A percentile compares a stretch with the other conserved stretches of the same genome.
These are phyloP conservation scores for Pedicia rivosa DNA, from an alignment of 2,888 invertebrate species.

Conservation along the genomic window DNA sequence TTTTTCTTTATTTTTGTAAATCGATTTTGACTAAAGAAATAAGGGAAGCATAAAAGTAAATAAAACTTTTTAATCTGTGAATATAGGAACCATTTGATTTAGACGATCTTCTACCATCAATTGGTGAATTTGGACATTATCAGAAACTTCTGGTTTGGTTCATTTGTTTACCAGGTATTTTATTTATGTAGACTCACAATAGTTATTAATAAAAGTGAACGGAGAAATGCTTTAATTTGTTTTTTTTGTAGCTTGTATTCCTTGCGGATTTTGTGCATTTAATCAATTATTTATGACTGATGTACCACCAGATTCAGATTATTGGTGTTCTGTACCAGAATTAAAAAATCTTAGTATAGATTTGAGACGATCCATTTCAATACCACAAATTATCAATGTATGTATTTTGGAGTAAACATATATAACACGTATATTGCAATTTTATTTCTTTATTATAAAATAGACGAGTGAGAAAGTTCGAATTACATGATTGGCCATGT, in stretches of 20 bases:
- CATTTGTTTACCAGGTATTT: conserved; percentile 71
- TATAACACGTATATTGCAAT: no score
- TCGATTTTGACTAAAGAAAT: no score
- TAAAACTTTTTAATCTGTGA: neutral
- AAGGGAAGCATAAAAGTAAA: neutral
- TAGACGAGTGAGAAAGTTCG: no score
- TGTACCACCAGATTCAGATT: conserved; percentile 59
- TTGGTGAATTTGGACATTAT: conserved; percentile 81
- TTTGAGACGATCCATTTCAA: conserved; percentile 44
- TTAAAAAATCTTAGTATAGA: conserved; percentile 38
- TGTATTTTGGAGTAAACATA: no score
- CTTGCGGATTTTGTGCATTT: conserved; percentile 84
- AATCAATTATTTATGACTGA: conserved; percentile 91
- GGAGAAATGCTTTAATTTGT: no score
- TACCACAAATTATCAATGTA: conserved; percentile 37
- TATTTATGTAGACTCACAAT: no score
- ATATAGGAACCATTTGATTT: conserved; percentile 44
- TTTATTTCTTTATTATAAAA: no score
- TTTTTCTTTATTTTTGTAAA: no score
- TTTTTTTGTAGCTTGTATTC: conserved; percentile 81
- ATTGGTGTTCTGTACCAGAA: conserved; percentile 69
- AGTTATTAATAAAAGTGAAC: no score
- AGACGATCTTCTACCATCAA: conserved; percentile 68
- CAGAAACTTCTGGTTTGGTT: conserved; percentile 74
- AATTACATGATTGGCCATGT: no score